Conservation (phyloP, 2,888 invertebrate species). For the Molanna angustata region DNA sequence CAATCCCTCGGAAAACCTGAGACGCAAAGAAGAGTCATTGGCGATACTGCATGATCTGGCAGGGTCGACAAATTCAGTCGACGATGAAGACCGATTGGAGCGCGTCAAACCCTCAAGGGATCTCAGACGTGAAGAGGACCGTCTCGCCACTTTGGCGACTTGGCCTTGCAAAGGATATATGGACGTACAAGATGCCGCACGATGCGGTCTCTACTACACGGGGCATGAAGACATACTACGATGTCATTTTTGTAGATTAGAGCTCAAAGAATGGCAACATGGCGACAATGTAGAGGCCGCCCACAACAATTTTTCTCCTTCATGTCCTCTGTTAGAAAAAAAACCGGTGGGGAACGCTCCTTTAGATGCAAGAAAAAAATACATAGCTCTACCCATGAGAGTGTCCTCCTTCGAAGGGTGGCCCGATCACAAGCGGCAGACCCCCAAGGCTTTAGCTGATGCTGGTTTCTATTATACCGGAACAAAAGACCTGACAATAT, state of each 20-base stretch:
- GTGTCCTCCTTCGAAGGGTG: constrained; percentile 72
- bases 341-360: constrained; percentile 65
- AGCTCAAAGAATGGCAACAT: constrained; percentile 77
- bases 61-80: too few species aligned
- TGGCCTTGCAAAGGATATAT: constrained; percentile 67
- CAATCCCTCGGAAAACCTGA: too few species aligned
- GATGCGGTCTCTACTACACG: constrained; percentile 80
- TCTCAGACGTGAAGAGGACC: constrained; percentile 64
- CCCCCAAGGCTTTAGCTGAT: constrained; percentile 75
- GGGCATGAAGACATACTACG: constrained; percentile 73
- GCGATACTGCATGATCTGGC: too few species aligned
- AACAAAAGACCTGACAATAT: constrained; percentile 83
- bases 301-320: constrained; percentile 76
- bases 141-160: constrained; percentile 62
- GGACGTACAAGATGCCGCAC: constrained; percentile 66
- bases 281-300: constrained; percentile 79
- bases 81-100: too few species aligned
- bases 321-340: constrained; percentile 72
- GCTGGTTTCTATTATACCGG: constrained; percentile 94
- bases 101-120: too few species aligned
- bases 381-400: constrained; percentile 67
- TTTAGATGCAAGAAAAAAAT: constrained; percentile 65
- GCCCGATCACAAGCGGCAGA: constrained; percentile 78
- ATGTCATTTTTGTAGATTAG: constrained; percentile 77
- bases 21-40: too few species aligned